Percentiles rank a stretch among this genome's conserved stretches.
These are phyloP conservation scores for Darevskia nairensis DNA, from an alignment of 2,797 vertebrate species.

Conservation along the genomic window DNA sequence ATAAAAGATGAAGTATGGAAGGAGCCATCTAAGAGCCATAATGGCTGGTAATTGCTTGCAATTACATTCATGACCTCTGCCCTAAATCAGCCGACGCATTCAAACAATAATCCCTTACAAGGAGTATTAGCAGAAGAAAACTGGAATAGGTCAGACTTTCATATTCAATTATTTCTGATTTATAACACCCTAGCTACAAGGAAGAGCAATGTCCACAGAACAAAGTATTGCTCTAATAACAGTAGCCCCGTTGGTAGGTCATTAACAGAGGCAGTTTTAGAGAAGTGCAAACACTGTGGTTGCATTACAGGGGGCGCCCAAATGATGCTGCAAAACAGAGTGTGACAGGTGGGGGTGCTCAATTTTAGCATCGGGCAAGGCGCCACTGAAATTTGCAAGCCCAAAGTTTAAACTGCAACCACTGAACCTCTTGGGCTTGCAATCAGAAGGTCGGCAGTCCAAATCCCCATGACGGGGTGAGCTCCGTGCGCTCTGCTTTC, in stretches of 20 bases:
- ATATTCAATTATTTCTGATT: not conserved
- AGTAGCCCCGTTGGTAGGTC: not conserved
- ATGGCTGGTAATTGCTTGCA: slow-evolving; percentile 31
- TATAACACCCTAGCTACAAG: not conserved
- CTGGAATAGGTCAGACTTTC: slow-evolving; percentile 15
- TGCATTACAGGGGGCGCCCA: not conserved
- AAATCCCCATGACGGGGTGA: rapidly evolving
- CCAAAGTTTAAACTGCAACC: slow-evolving; percentile 9
- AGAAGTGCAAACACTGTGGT: no score
- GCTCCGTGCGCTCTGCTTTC: no score
- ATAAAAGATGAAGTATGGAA: slow-evolving; percentile 8
- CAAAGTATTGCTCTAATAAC: slow-evolving; percentile 15
- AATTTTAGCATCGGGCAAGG: no score
- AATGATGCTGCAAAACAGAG: no score
- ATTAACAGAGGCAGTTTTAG: no score
- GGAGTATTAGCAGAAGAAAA: slow-evolving; percentile 24
- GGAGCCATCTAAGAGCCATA: not conserved
- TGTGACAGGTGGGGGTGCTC: no score
- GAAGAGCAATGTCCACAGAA: not conserved
- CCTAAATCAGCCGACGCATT: slow-evolving; percentile 45
- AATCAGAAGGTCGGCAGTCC: no score
- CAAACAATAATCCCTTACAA: slow-evolving; percentile 47
- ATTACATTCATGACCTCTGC: slow-evolving; percentile 50
- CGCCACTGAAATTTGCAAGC: no score
- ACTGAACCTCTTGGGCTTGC: no score